These are phyloP conservation scores for Fistularia tabacaria DNA, from an alignment of 2,797 vertebrate genomes.

Conservation along the genomic window DNA sequence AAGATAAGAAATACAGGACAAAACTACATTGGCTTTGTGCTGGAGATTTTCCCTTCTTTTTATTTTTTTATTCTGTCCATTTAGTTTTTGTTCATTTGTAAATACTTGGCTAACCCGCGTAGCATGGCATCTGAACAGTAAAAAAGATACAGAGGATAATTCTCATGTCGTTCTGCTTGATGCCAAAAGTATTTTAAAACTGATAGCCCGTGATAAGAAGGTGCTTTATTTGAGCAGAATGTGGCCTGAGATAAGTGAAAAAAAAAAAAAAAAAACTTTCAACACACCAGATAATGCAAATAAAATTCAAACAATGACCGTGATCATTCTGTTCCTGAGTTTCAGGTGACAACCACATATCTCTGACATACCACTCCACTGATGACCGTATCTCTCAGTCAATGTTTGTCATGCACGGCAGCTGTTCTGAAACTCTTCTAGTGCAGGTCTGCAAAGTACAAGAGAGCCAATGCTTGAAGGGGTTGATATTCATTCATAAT, in stretches of 20 bases:
- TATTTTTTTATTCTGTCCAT: too few species aligned
- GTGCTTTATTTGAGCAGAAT: slow-evolving; percentile 29
- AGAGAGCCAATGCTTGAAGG: too few species aligned
- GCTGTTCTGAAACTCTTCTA: too few species aligned
- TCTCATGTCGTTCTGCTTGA: slow-evolving; percentile 14
- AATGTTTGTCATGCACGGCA: too few species aligned
- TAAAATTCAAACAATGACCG: slow-evolving; percentile 2
- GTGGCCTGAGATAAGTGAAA: slow-evolving; percentile 7
- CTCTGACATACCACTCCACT: slow-evolving; percentile 4
- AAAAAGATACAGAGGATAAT: slow-evolving; percentile 5
- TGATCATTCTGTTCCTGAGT: slow-evolving; percentile 9
- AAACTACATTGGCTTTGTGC: too few species aligned
- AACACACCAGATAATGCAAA: slow-evolving; percentile 31
- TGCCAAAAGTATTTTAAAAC: slow-evolving; percentile 36
- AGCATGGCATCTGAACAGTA: slow-evolving; percentile 12
- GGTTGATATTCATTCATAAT: too few species aligned
- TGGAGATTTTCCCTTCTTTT: too few species aligned
- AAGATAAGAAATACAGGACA: too few species aligned
- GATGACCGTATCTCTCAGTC: background rate
- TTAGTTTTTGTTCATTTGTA: background rate
- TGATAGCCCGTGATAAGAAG: slow-evolving; percentile 34
- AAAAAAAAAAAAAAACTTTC: slow-evolving; percentile 12
- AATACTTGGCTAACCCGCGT: slow-evolving; percentile 8
- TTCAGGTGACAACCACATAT: slow-evolving; percentile 24
- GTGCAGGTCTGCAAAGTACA: too few species aligned